Evolutionary conservation across 2,113 vertebrate genomes (phyloP).

Genomic region (Microcebus griseorufus): DNA sequence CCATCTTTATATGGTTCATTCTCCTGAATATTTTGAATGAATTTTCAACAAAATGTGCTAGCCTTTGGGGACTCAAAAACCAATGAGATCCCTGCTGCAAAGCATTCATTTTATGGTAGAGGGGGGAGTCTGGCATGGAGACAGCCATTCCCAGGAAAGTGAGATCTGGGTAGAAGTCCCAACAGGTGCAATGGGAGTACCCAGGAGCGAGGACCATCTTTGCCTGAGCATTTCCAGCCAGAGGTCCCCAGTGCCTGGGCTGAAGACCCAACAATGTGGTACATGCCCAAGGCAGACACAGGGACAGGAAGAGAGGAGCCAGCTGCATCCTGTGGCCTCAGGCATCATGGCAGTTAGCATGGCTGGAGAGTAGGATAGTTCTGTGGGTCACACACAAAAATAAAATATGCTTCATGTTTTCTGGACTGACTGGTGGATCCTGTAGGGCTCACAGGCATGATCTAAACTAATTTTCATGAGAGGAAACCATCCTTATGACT

Average conservation of each 20-base stretch:
- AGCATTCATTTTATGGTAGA: background rate
- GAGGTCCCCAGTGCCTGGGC: background rate
- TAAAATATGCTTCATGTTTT: background rate
- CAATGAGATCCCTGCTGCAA: background rate
- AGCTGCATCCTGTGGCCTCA: rapidly evolving
- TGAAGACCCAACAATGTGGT: background rate
- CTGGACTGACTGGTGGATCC: background rate
- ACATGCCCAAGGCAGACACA: rapidly evolving
- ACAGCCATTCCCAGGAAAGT: background rate
- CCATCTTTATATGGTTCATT: background rate
- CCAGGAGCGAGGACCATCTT: background rate
- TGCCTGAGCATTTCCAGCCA: background rate
- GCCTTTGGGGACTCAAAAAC: background rate
- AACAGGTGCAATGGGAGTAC: background rate
- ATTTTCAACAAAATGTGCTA: background rate
- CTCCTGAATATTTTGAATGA: background rate
- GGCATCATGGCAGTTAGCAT: too few relatives aligned
- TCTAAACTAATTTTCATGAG: background rate
- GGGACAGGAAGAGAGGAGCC: too few relatives aligned
- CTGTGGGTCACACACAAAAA: background rate
- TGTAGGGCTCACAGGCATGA: background rate
- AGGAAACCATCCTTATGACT: background rate
- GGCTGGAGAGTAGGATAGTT: background rate
- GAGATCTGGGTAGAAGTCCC: background rate
- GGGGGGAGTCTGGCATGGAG: background rate